Conservation (phyloP, 1,140 invertebrate genomes). For the Trichonephila clavata region DNA sequence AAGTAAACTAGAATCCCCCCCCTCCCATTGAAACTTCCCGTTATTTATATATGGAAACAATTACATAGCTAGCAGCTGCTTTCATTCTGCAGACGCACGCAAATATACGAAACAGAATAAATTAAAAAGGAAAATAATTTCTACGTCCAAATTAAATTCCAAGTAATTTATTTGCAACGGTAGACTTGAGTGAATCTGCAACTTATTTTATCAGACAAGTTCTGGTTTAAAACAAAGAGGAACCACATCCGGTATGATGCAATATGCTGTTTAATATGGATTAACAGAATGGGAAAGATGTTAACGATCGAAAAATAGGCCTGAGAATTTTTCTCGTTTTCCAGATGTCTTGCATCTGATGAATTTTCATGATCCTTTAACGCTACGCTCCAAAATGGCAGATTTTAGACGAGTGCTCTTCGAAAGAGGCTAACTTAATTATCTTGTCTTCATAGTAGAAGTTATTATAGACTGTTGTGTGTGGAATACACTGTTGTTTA, state of each 20-base stretch:
- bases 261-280: background rate
- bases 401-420: no score
- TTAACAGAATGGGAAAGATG: background rate
- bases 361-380: background rate
- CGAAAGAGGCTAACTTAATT: no score
- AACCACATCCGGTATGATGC: background rate
- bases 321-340: background rate
- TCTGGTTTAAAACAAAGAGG: background rate
- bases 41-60: background rate
- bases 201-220: background rate
- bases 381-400: background rate
- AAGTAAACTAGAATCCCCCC: no score
- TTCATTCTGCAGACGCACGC: background rate
- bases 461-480: no score
- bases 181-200: background rate
- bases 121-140: background rate
- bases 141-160: background rate
- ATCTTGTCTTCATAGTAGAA: no score
- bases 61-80: background rate
- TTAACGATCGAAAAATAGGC: background rate
- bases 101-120: background rate
- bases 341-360: background rate
- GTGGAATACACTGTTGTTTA: no score
- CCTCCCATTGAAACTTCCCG: no score
- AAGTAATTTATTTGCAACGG: background rate